Base-by-base conservation (phyloP, 2,113 vertebrate genomes). In the Anhinga anhinga region DNA sequence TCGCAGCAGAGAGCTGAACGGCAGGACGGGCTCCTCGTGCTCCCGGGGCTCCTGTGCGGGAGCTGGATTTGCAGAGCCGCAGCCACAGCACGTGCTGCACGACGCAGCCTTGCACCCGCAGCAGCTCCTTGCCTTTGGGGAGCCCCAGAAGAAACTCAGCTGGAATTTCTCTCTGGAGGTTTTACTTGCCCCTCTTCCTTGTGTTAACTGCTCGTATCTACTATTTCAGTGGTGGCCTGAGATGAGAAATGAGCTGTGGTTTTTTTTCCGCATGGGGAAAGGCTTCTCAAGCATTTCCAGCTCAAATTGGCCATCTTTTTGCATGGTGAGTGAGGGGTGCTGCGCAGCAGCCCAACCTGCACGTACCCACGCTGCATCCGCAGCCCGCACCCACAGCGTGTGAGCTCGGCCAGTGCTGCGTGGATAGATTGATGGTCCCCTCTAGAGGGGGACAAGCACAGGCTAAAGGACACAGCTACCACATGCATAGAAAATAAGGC, bases 121-220 rank as follows among this genome's bases (percentile, higher is more conserved):
- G 50, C 70, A 8, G 74, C 70, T 8, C 53, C 10, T 19, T 8
- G 44, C 62, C 45, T 25, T 25, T 23, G 94, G 92, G 94, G 63
- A 79, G 78, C 72, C 81, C 89, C 18, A 18, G 29, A 44, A 88
- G 95, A 82, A 97, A 90, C 92, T 73, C 78, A 22, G 5, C 79
- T 82, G 94, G 97, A 90, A 97, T 97, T 94, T 85, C 86, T 95
- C 92, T 42, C 88, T 3, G 4, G 52, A 55, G 74, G 55, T 90
- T 92, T 91, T 76, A 10, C 19, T 86, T 76, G 86, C 67, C 72
- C 76, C 69, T 88, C 90, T 94, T 94, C 95, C 97, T 88, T 50
- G 16, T 45, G 49, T 91, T 84, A 82, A 93, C 91, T 59, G 71
- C 62, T 73, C 94, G 76, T 19, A 8, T 11, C 88, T 77, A 30